Percentiles rank a stretch among this genome's conserved stretches.
Conservation (phyloP, 2,888 invertebrate species). For the Sinelater perroti region DNA sequence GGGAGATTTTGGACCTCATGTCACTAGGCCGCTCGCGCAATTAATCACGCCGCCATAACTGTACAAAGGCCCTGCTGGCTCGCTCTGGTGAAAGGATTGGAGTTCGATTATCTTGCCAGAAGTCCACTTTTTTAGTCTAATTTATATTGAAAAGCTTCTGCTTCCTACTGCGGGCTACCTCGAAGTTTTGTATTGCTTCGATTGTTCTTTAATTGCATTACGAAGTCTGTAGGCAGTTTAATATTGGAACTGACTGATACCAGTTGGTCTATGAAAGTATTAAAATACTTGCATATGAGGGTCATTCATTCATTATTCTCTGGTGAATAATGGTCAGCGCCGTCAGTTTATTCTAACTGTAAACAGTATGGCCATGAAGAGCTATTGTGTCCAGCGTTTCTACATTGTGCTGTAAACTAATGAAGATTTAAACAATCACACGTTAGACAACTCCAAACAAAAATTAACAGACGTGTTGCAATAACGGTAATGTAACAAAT, state of each 20-base stretch:
- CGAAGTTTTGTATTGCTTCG: constrained; percentile 28
- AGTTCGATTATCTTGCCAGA: constrained; percentile 28
- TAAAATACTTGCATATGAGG: constrained; percentile 19
- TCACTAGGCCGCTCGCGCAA: constrained; percentile 10
- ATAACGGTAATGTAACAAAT: too few relatives aligned
- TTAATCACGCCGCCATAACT: constrained; percentile 25
- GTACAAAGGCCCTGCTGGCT: constrained; percentile 29
- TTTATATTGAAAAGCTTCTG: constrained; percentile 33
- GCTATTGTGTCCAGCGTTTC: too few relatives aligned
- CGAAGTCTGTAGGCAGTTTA: constrained; percentile 23
- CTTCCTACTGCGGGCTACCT: constrained; percentile 31
- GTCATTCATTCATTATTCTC: constrained; percentile 10
- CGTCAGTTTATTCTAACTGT: constrained; percentile 3
- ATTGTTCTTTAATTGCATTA: constrained; percentile 32
- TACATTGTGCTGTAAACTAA: too few relatives aligned
- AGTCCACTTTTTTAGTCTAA: constrained; percentile 28
- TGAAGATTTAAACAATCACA: too few relatives aligned
- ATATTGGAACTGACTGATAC: constrained; percentile 25
- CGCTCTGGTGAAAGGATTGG: constrained; percentile 29
- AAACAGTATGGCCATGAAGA: neutral
- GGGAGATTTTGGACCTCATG: constrained; percentile 16
- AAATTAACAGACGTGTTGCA: too few relatives aligned
- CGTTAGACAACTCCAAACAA: too few relatives aligned
- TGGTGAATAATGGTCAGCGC: constrained; percentile 10
- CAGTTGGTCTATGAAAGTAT: constrained; percentile 22